phyloP scores from a whole-genome alignment of 2,797 vertebrate genomes.

The Anableps anableps region DNA sequence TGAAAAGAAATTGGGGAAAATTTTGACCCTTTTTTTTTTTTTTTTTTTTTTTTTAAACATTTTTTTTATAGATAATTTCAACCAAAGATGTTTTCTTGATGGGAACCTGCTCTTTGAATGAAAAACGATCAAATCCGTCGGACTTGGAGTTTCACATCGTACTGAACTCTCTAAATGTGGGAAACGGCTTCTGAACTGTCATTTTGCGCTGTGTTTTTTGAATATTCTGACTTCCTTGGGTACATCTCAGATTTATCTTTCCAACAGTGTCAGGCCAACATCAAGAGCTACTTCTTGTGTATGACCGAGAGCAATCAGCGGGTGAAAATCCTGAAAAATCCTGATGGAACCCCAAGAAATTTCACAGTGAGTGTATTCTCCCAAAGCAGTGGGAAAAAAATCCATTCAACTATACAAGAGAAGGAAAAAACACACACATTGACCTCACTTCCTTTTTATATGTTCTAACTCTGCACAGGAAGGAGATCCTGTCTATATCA shows the following conservation, averaged over 20 bases:
- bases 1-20: background rate
- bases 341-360: slow-evolving; percentile 73
- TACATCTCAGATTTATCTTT: background rate
- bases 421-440: background rate
- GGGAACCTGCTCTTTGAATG: too few species aligned
- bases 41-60: too few species aligned
- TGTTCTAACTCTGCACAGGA: slow-evolving; percentile 63
- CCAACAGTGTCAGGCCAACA: slow-evolving; percentile 81
- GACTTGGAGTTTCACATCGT: too few species aligned
- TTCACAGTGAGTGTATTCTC: slow-evolving; percentile 72
- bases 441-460: background rate
- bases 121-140: too few species aligned
- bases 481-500: slow-evolving; percentile 81
- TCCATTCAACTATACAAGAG: background rate
- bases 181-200: too few species aligned
- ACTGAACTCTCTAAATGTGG: too few species aligned
- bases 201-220: too few species aligned
- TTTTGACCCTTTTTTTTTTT: background rate
- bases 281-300: slow-evolving; percentile 84
- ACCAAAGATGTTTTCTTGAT: too few species aligned
- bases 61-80: too few species aligned
- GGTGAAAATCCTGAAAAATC: slow-evolving; percentile 81
- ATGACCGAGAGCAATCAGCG: slow-evolving; percentile 84
- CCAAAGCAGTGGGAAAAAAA: background rate
- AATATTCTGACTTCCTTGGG: too few species aligned